Evolutionary conservation across 2,113 vertebrate genomes (phyloP).

Genomic region (Antigone vipio): DNA sequence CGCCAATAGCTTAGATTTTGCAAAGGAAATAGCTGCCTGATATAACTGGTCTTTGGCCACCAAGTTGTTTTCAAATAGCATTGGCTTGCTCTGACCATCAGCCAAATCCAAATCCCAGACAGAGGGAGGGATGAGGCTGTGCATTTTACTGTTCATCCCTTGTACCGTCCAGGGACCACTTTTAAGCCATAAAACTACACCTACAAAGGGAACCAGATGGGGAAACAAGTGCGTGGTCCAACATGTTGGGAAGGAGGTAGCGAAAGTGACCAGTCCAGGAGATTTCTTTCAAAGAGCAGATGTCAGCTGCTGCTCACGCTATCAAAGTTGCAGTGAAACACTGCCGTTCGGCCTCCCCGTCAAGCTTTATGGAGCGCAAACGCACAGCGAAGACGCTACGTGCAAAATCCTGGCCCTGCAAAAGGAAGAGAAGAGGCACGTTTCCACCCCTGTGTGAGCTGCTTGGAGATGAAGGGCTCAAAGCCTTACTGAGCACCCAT

Average conservation of each 20-base stretch:
- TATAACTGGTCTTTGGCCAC: not conserved
- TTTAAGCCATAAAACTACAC: not conserved
- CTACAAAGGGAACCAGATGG: not conserved
- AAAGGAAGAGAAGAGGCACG: not conserved
- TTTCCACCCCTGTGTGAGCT: not conserved
- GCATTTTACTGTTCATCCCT: not conserved
- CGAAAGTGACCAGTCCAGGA: fast-evolving
- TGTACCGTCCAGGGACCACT: not conserved
- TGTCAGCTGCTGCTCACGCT: fast-evolving
- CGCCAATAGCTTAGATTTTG: conserved; percentile 4
- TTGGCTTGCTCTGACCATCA: not conserved
- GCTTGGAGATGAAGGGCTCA: not conserved
- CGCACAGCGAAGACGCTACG: not conserved
- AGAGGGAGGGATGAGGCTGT: not conserved
- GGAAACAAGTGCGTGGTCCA: not conserved
- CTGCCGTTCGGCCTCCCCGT: not conserved
- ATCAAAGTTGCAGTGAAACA: fast-evolving
- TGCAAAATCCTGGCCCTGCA: not conserved
- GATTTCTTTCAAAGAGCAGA: not conserved
- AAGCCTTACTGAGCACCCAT: not conserved
- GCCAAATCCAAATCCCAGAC: not conserved
- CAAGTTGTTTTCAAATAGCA: not conserved
- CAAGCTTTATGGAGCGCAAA: not conserved
- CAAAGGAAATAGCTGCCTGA: conserved; percentile 7
- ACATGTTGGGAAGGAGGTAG: not conserved